These are phyloP conservation scores for Eriosoma lanigerum DNA, from an alignment of 1,140 invertebrate species.

Conservation along the genomic window DNA sequence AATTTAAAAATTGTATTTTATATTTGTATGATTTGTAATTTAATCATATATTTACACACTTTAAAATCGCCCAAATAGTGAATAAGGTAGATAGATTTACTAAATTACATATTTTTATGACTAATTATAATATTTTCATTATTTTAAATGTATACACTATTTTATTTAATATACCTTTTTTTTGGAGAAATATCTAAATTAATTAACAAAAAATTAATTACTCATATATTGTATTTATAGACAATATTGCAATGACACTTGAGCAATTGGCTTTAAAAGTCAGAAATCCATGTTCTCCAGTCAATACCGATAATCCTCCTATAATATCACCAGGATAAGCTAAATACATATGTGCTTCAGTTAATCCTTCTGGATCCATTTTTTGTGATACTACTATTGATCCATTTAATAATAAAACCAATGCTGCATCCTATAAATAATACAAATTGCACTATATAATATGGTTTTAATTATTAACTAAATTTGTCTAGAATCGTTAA, in stretches of 20 bases:
- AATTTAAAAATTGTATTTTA: too few species aligned
- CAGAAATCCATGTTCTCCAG: constrained; percentile 94
- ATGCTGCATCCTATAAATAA: constrained; percentile 73
- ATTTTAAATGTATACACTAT: too few species aligned
- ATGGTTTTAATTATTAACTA: too few species aligned
- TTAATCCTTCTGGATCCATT: constrained; percentile 69
- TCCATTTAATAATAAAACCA: constrained; percentile 86
- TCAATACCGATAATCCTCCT: constrained; percentile 88
- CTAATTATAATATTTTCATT: too few species aligned
- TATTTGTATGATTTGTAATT: too few species aligned
- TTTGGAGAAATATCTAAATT: too few species aligned
- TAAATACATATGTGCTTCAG: constrained; percentile 81
- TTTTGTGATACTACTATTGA: constrained; percentile 79
- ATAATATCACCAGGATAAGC: constrained; percentile 90
- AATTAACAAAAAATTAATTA: constrained; percentile 59
- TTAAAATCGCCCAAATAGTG: too few species aligned
- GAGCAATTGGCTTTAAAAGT: constrained; percentile 83
- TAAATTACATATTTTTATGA: too few species aligned
- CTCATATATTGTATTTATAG: constrained; percentile 82
- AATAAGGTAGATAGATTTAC: too few species aligned
- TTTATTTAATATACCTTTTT: too few species aligned
- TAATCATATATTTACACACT: too few species aligned
- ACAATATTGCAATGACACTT: constrained; percentile 77
- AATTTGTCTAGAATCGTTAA: too few species aligned
- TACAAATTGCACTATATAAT: neutral